Conservation (phyloP, 2,113 vertebrate genomes). For the Cephalophus harveyi region DNA sequence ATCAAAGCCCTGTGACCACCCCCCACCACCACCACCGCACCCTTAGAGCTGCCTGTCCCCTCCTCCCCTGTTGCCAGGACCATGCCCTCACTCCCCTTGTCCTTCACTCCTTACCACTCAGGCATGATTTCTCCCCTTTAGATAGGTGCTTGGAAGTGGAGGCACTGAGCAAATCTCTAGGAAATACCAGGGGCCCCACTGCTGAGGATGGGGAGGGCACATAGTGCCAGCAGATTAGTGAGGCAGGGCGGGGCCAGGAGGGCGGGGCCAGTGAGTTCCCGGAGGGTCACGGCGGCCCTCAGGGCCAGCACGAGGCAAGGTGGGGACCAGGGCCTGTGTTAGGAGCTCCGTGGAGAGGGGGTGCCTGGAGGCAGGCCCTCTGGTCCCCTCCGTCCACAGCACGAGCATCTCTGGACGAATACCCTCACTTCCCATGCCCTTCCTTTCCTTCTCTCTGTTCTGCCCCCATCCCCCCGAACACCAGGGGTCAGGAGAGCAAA, state of each 20-base stretch:
- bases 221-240: neutral
- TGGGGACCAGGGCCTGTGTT: too few relatives aligned
- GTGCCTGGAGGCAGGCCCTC: neutral
- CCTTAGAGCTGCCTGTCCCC: neutral
- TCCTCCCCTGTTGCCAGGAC: neutral
- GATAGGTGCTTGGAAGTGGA: neutral
- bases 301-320: neutral
- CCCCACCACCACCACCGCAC: fast-evolving
- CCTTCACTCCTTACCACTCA: neutral
- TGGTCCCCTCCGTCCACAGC: fast-evolving
- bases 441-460: neutral
- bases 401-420: neutral
- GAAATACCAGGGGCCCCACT: neutral
- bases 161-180: neutral
- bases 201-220: neutral
- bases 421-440: neutral
- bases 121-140: neutral
- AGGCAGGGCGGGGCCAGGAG: neutral
- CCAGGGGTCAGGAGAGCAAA: neutral
- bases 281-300: neutral
- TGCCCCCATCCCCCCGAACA: fast-evolving
- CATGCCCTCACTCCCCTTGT: neutral
- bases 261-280: too few relatives aligned
- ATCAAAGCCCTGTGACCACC: fast-evolving
- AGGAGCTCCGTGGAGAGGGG: neutral